Base-by-base conservation (phyloP, 1,140 invertebrate species). In the Drosophila suzukii region DNA sequence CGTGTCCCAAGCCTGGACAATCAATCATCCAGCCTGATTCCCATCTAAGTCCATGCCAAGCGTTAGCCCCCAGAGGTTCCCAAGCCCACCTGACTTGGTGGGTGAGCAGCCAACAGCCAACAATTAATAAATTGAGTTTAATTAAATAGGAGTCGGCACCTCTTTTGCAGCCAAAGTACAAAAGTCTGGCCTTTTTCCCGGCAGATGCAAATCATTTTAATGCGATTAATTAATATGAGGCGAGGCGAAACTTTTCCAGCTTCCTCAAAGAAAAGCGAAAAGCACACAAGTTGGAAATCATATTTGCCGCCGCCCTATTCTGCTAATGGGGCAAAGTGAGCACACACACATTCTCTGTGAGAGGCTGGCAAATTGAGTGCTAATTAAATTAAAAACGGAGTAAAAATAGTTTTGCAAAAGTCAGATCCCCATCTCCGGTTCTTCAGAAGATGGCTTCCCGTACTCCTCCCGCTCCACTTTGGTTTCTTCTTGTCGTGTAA, bases 351-450 rank as follows among this genome's bases (percentile, higher is more conserved):
- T 7, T 30, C 44, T 15, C 46, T 27, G 11, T 5, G 17, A 39
- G 39, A 46, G 32, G 43, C 53, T 59, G 30, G 71, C 49, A 82
- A 72, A 78, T 75, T 73, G 66, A 59, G 76, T 77, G 63, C 79
- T 86, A 86, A 86, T 86, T 89, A 89, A 89, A 88, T 88, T 83
- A 83, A 89, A 75, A 65, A 79, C 63, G 47, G 73, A 77, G 60
- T 66, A 54, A 86, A 71, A 85, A 85, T 86, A 85, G 81, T 85
- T 85, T 63, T 57, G n/a, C 63, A 74, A 70, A 81, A 85, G 82
- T 81, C 73, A 78, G 65, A 11, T 57, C 47, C 38, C 34, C 46
- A 39, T 43, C 27, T 27, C 5, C 27, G 4, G 27, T 27, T 55
- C 49, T 47, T 8, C 39, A 36, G n/a, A 6, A 71, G 57, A 43